Percentiles rank a stretch among this genome's conserved stretches.
Conservation (phyloP, 2,888 invertebrate species). For the Nephrotoma flavescens region DNA sequence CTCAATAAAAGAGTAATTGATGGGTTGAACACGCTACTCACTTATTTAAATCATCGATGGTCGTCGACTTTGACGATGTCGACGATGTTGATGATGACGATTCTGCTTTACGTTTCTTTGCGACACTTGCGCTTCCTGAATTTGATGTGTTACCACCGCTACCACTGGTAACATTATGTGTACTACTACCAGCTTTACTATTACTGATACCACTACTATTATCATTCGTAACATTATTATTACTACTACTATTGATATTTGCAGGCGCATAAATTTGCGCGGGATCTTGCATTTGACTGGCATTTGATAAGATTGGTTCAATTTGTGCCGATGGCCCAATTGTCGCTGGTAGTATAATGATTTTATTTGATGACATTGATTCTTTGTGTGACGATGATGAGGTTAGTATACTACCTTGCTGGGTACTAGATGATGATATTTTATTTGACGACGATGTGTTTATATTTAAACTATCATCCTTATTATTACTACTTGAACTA, state of each 20-base stretch:
- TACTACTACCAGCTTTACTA: background rate
- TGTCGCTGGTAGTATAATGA: background rate
- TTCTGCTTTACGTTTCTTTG: conserved; percentile 29
- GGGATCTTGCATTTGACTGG: background rate
- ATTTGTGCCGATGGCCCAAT: background rate
- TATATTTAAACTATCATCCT: background rate
- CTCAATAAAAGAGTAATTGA: background rate
- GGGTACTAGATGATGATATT: background rate
- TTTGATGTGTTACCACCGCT: background rate
- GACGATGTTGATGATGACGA: conserved; percentile 10
- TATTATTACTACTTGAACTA: conserved; percentile 1
- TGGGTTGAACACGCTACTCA: conserved; percentile 11
- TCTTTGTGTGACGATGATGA: conserved; percentile 3
- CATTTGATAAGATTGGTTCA: background rate
- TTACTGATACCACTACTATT: background rate
- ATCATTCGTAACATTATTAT: conserved; percentile 7
- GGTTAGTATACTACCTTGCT: background rate
- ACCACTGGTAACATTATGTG: background rate
- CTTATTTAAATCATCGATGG: conserved; percentile 26
- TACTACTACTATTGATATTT: background rate
- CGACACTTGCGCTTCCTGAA: conserved; percentile 7
- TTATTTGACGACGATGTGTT: background rate
- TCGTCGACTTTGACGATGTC: conserved; percentile 5
- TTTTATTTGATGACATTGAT: conserved; percentile 3
- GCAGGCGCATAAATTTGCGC: background rate